A percentile compares a stretch with the other conserved stretches of the same genome.
phyloP scores from a whole-genome alignment of 1,140 invertebrate species.

The Drosophila sechellia region DNA sequence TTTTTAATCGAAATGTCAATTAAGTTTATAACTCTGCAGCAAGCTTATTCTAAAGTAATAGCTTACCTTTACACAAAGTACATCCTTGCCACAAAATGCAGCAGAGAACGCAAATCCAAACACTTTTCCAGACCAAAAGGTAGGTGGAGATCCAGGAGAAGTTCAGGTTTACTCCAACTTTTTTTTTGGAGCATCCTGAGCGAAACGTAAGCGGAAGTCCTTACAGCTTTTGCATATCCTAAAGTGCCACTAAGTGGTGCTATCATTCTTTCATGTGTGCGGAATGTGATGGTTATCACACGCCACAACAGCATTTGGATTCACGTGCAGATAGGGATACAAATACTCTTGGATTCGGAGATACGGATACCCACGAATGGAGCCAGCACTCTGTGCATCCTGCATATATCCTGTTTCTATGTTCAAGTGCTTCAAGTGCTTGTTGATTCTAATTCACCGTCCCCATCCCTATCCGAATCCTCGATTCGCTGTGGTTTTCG shows the following conservation, averaged over 20 bases:
- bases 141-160: conserved; percentile 3
- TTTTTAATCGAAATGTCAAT: background rate
- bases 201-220: conserved; percentile 66
- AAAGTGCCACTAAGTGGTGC: conserved; percentile 78
- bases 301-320: conserved; percentile 28
- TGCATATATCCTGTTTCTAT: conserved; percentile 17
- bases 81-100: conserved; percentile 1
- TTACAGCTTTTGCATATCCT: conserved; percentile 76
- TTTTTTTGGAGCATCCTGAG: conserved; percentile 14
- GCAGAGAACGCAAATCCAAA: background rate
- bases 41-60: background rate
- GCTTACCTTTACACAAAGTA: background rate
- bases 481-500: conserved; percentile 40
- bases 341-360: conserved; percentile 15
- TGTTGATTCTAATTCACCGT: conserved; percentile 32
- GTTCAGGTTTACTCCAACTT: background rate
- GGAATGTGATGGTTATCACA: conserved; percentile 69
- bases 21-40: background rate
- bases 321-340: conserved; percentile 13
- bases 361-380: conserved; percentile 8
- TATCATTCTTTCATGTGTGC: conserved; percentile 62
- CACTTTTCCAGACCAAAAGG: conserved; percentile 7
- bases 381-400: conserved; percentile 9
- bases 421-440: conserved; percentile 58
- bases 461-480: conserved; percentile 2